Evolutionary conservation across 2,888 invertebrate genomes (phyloP), one percentile per base, ranked within the genome.

Genomic region (Helicoverpa assulta): DNA sequence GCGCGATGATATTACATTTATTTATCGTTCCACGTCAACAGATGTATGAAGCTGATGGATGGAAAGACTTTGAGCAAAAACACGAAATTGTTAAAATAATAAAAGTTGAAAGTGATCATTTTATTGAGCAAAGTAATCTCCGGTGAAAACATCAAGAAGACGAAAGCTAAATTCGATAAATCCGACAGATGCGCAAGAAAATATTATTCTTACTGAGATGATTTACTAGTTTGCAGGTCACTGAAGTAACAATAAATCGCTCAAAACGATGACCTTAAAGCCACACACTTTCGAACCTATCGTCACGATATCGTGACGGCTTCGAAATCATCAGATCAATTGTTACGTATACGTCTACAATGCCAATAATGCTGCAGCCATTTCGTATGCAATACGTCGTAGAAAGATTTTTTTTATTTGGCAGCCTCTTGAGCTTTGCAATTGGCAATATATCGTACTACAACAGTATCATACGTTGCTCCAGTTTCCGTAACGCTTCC

Each of bases 1-100:
- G 85, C 59, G 52, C 70, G 81, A 84, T 82, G 81, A 83, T 88
- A 88, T 89, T 87, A 84, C 88, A 89, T 89, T 73, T 90, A 90
- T 90, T 89, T 88, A 89, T 89, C 85, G 85, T 83, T 75, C 81
- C 70, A 83, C 83, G 78, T 85, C 81, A 67, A 58, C 47, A 61
- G 57, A 62, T 71, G 56, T 70, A 73, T 58, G 65, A 55, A 57
- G 37, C 63, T 74, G 79, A 78, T 73, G 71, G 37, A 78, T 79
- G 70, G 67, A 71, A 65, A 52, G 65, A 79, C 63, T 82, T 77
- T 60, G 40, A 51, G 57, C 67, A 58, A 70, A 73, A 77, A 80
- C 73, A 78, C 68, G 67, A 65, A 57, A 74, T 74, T 63, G 51
- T 67, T 68, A 2, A 26, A 26, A 3, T 26, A 26, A 26, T 26